These are phyloP conservation scores for Mus pahari DNA, from an alignment of 2,113 vertebrate species.

Conservation along the genomic window DNA sequence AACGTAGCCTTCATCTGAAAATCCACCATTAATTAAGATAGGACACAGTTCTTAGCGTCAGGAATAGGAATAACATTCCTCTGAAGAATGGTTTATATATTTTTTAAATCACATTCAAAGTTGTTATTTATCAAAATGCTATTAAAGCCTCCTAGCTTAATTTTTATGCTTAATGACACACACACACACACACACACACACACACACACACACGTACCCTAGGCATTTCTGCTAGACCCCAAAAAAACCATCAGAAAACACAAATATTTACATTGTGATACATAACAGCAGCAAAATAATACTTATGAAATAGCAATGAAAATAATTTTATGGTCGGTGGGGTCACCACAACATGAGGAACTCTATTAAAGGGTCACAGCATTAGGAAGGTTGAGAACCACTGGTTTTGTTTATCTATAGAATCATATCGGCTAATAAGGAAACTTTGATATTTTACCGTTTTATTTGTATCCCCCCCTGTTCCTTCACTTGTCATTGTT, in stretches of 20 bases:
- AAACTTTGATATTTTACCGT: not conserved
- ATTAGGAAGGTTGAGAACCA: not conserved
- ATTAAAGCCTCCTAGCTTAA: not conserved
- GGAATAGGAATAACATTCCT: not conserved
- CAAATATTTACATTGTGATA: not conserved
- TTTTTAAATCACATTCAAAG: slow-evolving; percentile 46
- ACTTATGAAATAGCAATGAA: not conserved
- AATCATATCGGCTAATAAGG: not conserved
- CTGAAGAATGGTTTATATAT: not conserved
- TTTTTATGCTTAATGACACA: not conserved
- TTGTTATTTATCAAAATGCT: not conserved
- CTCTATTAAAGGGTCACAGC: too few relatives aligned
- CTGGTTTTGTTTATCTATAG: not conserved
- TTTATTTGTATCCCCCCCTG: not conserved
- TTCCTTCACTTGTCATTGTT: not conserved
- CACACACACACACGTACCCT: not conserved
- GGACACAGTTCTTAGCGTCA: not conserved
- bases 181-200: too few relatives aligned
- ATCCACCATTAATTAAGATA: not conserved
- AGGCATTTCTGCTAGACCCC: not conserved
- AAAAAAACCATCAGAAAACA: not conserved
- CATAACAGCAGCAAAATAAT: not conserved
- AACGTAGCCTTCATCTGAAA: not conserved
- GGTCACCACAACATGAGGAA: not conserved
- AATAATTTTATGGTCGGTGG: not conserved